Conservation (phyloP, 2,888 invertebrate species). For the Papilio demoleus region DNA sequence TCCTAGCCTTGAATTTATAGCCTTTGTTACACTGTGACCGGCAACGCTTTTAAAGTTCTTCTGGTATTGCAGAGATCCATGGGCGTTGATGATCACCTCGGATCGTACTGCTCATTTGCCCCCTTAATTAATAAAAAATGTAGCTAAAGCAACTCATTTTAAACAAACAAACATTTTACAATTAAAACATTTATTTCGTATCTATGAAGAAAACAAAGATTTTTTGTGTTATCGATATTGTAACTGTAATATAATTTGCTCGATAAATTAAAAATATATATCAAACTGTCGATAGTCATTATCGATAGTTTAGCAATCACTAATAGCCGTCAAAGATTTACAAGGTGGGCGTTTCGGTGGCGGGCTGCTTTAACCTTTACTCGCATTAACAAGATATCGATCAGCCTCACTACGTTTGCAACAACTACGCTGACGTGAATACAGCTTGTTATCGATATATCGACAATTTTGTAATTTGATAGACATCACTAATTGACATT, state of each 20-base stretch:
- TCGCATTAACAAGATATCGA: constrained; percentile 66
- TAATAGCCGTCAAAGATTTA: constrained; percentile 59
- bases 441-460: constrained; percentile 6
- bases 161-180: no score
- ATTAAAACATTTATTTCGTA: no score
- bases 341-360: constrained; percentile 58
- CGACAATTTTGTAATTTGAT: neutral
- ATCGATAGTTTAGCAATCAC: constrained; percentile 45
- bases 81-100: no score
- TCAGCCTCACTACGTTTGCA: constrained; percentile 46
- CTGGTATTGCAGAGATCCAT: no score
- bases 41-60: no score
- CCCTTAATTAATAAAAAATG: no score
- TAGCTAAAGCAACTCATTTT: no score
- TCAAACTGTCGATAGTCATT: neutral
- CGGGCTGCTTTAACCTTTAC: constrained; percentile 60
- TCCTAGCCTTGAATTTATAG: no score
- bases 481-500: constrained; percentile 2
- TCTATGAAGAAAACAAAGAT: no score
- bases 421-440: constrained; percentile 30
- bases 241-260: constrained; percentile 1
- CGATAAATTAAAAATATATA: neutral
- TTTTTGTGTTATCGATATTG: constrained; percentile 8
- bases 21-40: no score
- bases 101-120: no score